phyloP scores from a whole-genome alignment of 2,797 vertebrate genomes.

The Clarias laeviceps region DNA sequence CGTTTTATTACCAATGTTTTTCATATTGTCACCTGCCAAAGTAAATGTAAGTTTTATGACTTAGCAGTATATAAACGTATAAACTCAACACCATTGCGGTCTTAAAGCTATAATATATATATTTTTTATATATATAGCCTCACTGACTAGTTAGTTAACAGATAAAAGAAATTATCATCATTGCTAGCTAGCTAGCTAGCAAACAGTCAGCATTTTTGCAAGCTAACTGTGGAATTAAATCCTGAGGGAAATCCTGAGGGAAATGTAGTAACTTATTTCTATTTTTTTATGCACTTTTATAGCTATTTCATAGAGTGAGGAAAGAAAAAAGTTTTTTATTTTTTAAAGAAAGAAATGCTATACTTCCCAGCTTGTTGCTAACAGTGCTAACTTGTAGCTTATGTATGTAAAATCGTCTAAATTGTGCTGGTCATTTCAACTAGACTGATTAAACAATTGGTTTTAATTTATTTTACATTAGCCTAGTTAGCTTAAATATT shows the following conservation, averaged over 20 bases:
- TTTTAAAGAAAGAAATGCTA: neutral
- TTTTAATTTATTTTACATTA: neutral
- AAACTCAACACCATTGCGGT: neutral
- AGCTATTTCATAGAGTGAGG: neutral
- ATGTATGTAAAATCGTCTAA: neutral
- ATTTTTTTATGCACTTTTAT: neutral
- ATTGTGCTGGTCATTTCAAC: neutral
- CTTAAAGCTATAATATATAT: neutral
- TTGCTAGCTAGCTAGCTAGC: neutral
- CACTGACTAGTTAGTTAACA: neutral
- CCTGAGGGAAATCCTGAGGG: constrained; percentile 2
- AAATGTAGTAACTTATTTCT: neutral
- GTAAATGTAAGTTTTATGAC: neutral
- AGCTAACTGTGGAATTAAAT: neutral
- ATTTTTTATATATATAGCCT: neutral
- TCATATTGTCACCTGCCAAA: neutral
- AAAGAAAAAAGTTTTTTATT: neutral
- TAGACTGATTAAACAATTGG: neutral
- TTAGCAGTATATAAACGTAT: neutral
- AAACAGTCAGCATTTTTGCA: neutral
- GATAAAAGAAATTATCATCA: neutral
- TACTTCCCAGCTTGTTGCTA: neutral
- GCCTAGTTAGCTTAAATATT: neutral
- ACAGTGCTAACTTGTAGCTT: neutral
- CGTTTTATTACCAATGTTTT: neutral